Base-by-base conservation (phyloP, 2,888 invertebrate species). In the Cryptocheilus praepositus region DNA sequence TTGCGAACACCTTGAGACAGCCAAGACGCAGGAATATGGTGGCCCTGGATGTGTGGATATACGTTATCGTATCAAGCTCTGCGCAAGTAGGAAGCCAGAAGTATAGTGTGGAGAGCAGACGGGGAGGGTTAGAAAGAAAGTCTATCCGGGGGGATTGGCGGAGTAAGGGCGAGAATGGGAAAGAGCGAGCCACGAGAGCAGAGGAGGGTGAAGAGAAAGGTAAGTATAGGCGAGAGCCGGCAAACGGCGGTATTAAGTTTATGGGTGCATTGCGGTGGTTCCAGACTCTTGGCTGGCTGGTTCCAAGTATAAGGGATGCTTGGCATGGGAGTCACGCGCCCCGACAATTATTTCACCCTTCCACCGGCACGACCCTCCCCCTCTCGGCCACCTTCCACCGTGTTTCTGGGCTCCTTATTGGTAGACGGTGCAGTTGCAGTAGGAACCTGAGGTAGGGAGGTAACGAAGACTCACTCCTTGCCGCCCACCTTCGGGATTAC, bases 221-320 rank as follows among this genome's bases (percentile, higher is more conserved):
- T 61, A 64, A 60, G 59, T 70, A 70, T 73, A 75, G 66, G 73
- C 69, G 68, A 71, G 71, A 75, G 69, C 63, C 67, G 79, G 77
- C 71, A 74, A 79, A 76, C 73, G 78, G 77, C 67, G 73, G 85
- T 81, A 83, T 85, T 82, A 82, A 84, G 84, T 85, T 85, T 83
- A 85, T 84, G 81, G 84, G 83, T 83, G 85, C 86, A 86, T 82
- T 86, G 85, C 86, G 83, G 85, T 81, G 83, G 80, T 85, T 81
- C 82, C 72, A 77, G 80, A 80, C 78, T 80, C 77, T 71, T 73
- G 74, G 74, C 79, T 79, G 71, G 77, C 74, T 72, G 72, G 72
- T 71, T 73, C 68, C 74, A 74, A 64, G 72, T 79, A 68, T 74
- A 77, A 79, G 79, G 77, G 79, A 78, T 78, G 79, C 80, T 86